phyloP scores from a whole-genome alignment of 1,140 invertebrate genomes.

The Chionoecetes opilio region DNA sequence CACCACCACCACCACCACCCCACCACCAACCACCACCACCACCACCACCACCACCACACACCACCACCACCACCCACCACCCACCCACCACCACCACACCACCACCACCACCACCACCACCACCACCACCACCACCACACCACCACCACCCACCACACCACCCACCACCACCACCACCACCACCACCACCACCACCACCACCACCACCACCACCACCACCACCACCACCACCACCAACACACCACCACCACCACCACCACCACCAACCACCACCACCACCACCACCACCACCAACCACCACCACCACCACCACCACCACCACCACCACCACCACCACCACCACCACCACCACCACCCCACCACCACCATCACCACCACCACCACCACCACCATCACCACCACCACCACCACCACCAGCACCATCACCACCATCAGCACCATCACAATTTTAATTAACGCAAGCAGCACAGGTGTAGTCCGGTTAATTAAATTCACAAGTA shows the following conservation, averaged over 20 bases:
- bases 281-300: background rate
- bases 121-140: background rate
- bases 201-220: background rate
- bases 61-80: background rate
- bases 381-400: background rate
- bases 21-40: background rate
- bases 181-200: background rate
- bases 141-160: too few species aligned
- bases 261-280: background rate
- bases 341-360: background rate
- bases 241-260: slow-evolving; percentile 14
- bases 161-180: background rate
- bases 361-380: background rate
- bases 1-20: background rate
- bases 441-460: too few species aligned
- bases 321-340: background rate
- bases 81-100: too few species aligned
- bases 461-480: too few species aligned
- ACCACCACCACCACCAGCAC: background rate
- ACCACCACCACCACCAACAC: too few species aligned
- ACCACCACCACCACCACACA: background rate
- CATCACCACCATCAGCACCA: too few species aligned
- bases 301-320: background rate
- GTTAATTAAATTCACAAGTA: too few species aligned
- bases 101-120: too few species aligned